A percentile compares a stretch with the other conserved stretches of the same genome.
These are phyloP conservation scores for Otocyon megalotis DNA, from an alignment of 2,113 vertebrate species.

Conservation along the genomic window DNA sequence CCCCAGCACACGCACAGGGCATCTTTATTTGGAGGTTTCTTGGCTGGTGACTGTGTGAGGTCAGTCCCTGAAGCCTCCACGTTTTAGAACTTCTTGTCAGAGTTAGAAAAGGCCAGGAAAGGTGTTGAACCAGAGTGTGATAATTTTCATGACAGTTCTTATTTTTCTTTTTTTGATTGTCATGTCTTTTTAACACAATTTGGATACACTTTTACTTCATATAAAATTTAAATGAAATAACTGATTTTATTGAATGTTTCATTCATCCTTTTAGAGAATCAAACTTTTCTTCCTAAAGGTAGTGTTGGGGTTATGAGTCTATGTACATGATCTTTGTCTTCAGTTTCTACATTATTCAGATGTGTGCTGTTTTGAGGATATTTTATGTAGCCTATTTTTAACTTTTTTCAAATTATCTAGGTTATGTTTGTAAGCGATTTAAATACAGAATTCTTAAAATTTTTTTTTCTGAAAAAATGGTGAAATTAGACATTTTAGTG, in stretches of 20 bases:
- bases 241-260: background rate
- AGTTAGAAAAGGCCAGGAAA: background rate
- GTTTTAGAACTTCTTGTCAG: background rate
- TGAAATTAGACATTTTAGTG: constrained; percentile 10
- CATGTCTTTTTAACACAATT: background rate
- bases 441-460: background rate
- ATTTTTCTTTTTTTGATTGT: background rate
- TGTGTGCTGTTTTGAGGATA: background rate
- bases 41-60: background rate
- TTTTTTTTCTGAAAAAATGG: background rate
- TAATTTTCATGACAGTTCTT: background rate
- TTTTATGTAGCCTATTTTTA: background rate
- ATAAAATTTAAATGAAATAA: background rate
- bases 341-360: background rate
- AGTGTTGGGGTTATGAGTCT: background rate
- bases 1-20: background rate
- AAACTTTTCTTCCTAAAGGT: background rate
- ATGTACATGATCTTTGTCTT: background rate
- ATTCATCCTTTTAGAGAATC: background rate
- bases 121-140: background rate
- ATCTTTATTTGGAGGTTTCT: background rate
- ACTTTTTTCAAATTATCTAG: constrained; percentile 24
- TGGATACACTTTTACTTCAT: background rate
- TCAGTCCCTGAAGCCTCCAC: background rate
- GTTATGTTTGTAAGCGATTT: background rate